Percentiles rank a stretch among this genome's conserved stretches.
Conservation (phyloP, 1,140 invertebrate genomes). For the Agrypnia vestita region DNA sequence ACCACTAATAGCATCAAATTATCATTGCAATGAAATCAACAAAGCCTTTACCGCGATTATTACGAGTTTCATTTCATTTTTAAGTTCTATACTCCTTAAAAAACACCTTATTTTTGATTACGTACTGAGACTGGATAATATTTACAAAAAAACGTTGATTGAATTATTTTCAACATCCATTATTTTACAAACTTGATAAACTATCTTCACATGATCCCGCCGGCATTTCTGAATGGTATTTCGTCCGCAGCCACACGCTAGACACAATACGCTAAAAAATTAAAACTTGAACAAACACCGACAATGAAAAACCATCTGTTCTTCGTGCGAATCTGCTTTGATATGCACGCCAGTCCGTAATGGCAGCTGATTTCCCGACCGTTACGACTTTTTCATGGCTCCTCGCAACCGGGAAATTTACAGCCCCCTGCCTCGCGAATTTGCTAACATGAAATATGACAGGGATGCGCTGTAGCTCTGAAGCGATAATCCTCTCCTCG, state of each 20-base stretch:
- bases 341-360: conserved; percentile 54
- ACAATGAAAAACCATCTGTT: conserved; percentile 50
- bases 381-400: conserved; percentile 59
- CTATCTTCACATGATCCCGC: neutral
- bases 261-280: conserved; percentile 41
- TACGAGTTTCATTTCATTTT: too few relatives aligned
- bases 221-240: neutral
- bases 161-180: too few relatives aligned
- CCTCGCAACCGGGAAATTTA: conserved; percentile 44
- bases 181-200: too few relatives aligned
- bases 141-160: too few relatives aligned
- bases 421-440: neutral
- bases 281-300: conserved; percentile 44
- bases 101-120: too few relatives aligned
- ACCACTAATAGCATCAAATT: too few relatives aligned
- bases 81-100: too few relatives aligned
- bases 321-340: conserved; percentile 42
- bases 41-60: too few relatives aligned
- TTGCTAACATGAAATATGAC: conserved; percentile 41
- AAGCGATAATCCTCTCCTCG: conserved; percentile 24
- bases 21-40: too few relatives aligned
- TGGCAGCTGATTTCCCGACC: conserved; percentile 38
- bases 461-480: conserved; percentile 22
- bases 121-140: too few relatives aligned
- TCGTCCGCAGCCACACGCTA: conserved; percentile 5